Percentiles rank a stretch among this genome's conserved stretches.
Conservation (phyloP, 2,113 vertebrate genomes). For the Nesoenas mayeri region DNA sequence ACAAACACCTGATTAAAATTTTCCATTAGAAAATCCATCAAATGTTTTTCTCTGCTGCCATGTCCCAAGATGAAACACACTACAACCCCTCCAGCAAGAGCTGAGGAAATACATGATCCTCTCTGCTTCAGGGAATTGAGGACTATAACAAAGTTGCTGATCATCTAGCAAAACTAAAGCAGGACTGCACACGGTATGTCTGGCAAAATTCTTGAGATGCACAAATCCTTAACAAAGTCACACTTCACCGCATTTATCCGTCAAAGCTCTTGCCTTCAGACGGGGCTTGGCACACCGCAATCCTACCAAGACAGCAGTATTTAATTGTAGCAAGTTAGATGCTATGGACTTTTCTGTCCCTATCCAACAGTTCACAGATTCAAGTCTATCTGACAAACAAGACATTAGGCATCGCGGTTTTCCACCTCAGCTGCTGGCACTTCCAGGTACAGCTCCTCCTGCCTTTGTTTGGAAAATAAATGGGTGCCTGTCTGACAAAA, state of each 20-base stretch:
- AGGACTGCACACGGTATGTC: accelerated
- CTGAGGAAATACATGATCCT: background rate
- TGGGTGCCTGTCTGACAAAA: too few relatives aligned
- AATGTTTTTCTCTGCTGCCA: background rate
- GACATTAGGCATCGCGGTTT: background rate
- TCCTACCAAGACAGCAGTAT: background rate
- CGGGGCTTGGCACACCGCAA: background rate
- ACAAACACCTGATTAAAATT: background rate
- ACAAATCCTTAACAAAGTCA: background rate
- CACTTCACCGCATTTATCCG: background rate
- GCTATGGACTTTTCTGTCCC: background rate
- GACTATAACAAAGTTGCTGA: background rate
- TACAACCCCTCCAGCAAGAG: background rate
- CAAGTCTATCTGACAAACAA: background rate
- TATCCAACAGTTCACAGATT: background rate
- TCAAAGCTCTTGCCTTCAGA: background rate
- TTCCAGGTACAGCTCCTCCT: background rate
- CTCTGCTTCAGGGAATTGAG: background rate
- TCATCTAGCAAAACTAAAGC: background rate
- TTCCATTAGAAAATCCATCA: background rate
- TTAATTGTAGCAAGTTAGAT: background rate
- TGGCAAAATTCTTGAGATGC: background rate
- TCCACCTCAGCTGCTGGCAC: background rate
- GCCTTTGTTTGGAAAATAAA: background rate
- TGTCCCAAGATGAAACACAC: background rate